These are phyloP conservation scores for Epirrhoe alternata DNA, from an alignment of 2,888 invertebrate species.

Conservation along the genomic window DNA sequence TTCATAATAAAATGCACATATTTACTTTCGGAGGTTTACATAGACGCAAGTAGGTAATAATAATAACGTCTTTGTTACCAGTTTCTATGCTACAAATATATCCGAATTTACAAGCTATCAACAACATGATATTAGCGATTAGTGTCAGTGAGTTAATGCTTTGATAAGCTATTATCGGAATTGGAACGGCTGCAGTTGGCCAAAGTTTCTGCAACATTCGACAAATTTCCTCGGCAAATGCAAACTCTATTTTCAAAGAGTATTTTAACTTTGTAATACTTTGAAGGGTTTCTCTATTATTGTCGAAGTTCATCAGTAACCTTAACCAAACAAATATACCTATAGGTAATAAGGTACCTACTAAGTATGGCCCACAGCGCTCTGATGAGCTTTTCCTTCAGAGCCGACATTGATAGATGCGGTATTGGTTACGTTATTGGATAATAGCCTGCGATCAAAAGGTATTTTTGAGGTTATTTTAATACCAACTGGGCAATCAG, in stretches of 20 bases:
- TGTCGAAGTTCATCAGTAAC: conserved; percentile 10
- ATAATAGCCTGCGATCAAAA: conserved; percentile 39
- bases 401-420: conserved; percentile 45
- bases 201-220: conserved; percentile 24
- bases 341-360: conserved; percentile 16
- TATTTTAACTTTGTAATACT: conserved; percentile 11
- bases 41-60: no score
- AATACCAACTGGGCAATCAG: conserved; percentile 12
- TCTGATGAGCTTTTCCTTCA: conserved; percentile 43
- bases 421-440: conserved; percentile 41
- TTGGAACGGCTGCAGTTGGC: conserved; percentile 21
- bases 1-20: no score
- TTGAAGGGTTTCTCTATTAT: conserved; percentile 14
- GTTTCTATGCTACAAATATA: conserved; percentile 2
- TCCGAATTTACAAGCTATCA: conserved; percentile 17
- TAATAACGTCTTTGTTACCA: no score
- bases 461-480: conserved; percentile 33
- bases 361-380: conserved; percentile 23
- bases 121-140: conserved; percentile 16
- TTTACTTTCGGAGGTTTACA: no score
- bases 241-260: conserved; percentile 14
- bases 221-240: conserved; percentile 16
- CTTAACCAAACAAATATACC: conserved; percentile 8
- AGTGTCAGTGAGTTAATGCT: conserved; percentile 26
- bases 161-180: conserved; percentile 29